phyloP scores from a whole-genome alignment of 2,113 vertebrate species.

The Scomber scombrus region DNA sequence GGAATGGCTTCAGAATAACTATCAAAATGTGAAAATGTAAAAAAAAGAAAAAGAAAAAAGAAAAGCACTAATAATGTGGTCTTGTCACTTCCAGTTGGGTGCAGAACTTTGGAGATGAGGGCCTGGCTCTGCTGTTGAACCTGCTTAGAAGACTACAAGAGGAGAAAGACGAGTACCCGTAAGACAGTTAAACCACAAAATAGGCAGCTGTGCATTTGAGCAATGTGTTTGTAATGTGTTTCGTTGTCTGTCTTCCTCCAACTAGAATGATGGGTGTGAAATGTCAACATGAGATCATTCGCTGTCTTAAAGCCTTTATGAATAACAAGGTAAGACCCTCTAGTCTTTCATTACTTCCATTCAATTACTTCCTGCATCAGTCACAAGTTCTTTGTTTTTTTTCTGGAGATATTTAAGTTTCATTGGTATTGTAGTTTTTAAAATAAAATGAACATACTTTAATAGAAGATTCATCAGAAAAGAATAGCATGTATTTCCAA shows the following conservation, averaged over 20 bases:
- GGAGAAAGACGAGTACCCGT: conserved; percentile 88
- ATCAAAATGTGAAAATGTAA: background rate
- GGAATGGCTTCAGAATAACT: too few species aligned
- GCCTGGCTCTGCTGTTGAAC: conserved; percentile 86
- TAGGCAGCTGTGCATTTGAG: background rate
- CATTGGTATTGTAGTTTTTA: too few species aligned
- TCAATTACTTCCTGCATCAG: background rate
- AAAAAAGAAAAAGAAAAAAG: background rate
- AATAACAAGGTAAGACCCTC: conserved; percentile 89
- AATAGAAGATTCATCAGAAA: too few species aligned
- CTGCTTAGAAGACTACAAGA: conserved; percentile 89
- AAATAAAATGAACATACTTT: too few species aligned
- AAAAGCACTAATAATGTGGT: background rate
- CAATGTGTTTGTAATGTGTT: conserved; percentile 14
- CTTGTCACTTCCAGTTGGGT: conserved; percentile 88
- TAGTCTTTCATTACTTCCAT: background rate
- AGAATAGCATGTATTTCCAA: too few species aligned
- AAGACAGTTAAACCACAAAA: conserved; percentile 55
- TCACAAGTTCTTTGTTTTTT: too few species aligned
- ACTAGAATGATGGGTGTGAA: conserved; percentile 76
- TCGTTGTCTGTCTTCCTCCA: background rate
- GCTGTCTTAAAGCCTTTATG: conserved; percentile 94
- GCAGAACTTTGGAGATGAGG: conserved; percentile 92
- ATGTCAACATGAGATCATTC: conserved; percentile 92
- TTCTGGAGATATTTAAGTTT: too few species aligned